Evolutionary conservation across 2,888 invertebrate genomes (phyloP).

Genomic region (Drosophila tanythrix): DNA sequence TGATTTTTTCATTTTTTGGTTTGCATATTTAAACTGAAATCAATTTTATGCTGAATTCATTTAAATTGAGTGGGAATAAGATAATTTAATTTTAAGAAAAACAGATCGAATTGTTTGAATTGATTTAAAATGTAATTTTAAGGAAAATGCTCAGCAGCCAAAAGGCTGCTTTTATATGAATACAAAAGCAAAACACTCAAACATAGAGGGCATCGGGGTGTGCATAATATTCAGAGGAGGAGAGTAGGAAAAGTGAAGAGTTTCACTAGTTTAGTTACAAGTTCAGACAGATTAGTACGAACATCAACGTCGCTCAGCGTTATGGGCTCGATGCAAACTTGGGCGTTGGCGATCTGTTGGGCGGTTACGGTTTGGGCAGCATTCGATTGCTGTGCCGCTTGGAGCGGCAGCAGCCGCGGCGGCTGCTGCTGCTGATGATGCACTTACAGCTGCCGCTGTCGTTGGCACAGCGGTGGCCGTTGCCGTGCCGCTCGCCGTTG

Average conservation of each 20-base stretch:
- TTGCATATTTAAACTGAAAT: neutral
- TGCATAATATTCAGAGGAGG: constrained; percentile 21
- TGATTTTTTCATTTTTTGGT: neutral
- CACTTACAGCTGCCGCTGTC: constrained; percentile 70
- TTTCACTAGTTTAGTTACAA: constrained; percentile 63
- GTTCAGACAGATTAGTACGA: constrained; percentile 85
- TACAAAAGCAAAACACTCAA: neutral
- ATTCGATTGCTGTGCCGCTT: constrained; percentile 54
- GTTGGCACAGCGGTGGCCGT: constrained; percentile 73
- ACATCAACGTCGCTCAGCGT: constrained; percentile 90
- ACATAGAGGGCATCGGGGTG: neutral
- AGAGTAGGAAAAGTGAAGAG: constrained; percentile 1
- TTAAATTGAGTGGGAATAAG: neutral
- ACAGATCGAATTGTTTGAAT: neutral
- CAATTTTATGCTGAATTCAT: neutral
- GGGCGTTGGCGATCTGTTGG: constrained; percentile 86
- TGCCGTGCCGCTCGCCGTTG: constrained; percentile 68
- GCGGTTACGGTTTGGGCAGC: constrained; percentile 72
- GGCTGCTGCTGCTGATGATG: constrained; percentile 56
- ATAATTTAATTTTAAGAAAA: neutral
- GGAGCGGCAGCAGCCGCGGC: constrained; percentile 48
- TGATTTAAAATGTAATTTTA: neutral
- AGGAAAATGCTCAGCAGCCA: too few relatives aligned
- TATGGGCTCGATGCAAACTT: constrained; percentile 93
- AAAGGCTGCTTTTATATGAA: neutral